phyloP scores from a whole-genome alignment of 2,888 invertebrate genomes.

The Dioctria rufipes region DNA sequence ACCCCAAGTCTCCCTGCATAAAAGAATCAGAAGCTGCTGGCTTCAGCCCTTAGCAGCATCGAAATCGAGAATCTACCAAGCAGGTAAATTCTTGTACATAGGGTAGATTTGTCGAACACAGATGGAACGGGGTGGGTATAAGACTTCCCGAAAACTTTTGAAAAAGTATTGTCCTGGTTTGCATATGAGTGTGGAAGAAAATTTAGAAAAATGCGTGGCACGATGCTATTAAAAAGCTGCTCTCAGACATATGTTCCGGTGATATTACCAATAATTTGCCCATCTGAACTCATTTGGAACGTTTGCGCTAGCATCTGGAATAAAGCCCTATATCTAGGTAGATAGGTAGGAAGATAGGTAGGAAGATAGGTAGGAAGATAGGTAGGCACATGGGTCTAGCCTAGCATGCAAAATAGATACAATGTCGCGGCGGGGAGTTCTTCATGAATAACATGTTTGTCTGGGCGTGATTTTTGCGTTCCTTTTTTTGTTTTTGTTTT shows the following conservation, averaged over 20 bases:
- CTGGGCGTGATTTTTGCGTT: too few species aligned
- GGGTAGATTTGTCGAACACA: conserved; percentile 17
- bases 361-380: too few species aligned
- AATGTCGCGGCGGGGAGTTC: too few species aligned
- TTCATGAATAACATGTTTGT: too few species aligned
- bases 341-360: too few species aligned
- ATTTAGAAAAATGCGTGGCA: conserved; percentile 34
- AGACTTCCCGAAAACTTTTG: background rate
- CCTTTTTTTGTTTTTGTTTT: too few species aligned
- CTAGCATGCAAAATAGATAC: too few species aligned
- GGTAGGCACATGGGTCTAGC: too few species aligned
- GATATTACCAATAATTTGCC: conserved; percentile 47
- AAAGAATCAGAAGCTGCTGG: background rate
- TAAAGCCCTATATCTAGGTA: too few species aligned
- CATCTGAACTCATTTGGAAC: conserved; percentile 10
- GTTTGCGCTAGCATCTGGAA: too few species aligned
- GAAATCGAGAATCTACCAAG: conserved; percentile 1
- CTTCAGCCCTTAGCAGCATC: background rate
- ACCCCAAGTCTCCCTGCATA: background rate
- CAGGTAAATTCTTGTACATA: conserved; percentile 12
- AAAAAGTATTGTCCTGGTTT: conserved; percentile 2
- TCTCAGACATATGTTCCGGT: conserved; percentile 30
- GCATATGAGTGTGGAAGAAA: background rate
- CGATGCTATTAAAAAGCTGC: conserved; percentile 47
- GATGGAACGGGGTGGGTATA: background rate